Base-by-base conservation (phyloP, 2,113 vertebrate species). In the Girardinichthys multiradiatus region DNA sequence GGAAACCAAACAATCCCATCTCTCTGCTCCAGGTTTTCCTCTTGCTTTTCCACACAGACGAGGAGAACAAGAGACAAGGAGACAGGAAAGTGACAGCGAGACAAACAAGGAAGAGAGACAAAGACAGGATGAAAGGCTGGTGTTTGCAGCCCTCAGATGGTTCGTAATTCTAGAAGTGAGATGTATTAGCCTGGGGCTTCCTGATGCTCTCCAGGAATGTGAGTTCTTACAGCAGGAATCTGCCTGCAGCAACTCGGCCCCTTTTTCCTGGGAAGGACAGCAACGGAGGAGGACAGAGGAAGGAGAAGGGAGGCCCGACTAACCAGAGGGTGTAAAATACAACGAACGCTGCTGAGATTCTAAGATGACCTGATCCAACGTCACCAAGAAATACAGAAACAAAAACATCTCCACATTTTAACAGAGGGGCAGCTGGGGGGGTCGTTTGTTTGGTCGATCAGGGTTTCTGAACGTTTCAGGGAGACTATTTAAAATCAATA, bases 161-260 rank as follows among this genome's bases (percentile, higher is more conserved):
- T 76, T 87, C 87, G 87, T 82, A 81, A 86, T 24, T 79, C 88
- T 88, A 90, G 83, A 84, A 77, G 86, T 77, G 86, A 59, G 83
- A 89, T 86, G 81, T 63, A 70, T 77, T 78, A 80, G 84, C 87
- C 86, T 1, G 70, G 59, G 82, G 85, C 84, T 68, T 87, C 80
- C 61, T 82, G 80, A 26, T 81, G 73, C 83, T 82, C 82, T 79
- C 80, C 82, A 85, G 90, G 89, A 92, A 89, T 81, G 80, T 75
- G 84, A 89, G 79, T 74, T 84, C 79, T 77, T 80, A 31, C 75
- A 79, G 82, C 68, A 77, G 74, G 65, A 88, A 85, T 80, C 86
- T 48, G 83, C 90, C 91, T 88, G 48, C 70, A 88, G 89, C 86
- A 8, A 58, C 83, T 77, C 78, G 73, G 68, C 80, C 84, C 72